phyloP scores from a whole-genome alignment of 2,113 vertebrate species.

The Sardina pilchardus region DNA sequence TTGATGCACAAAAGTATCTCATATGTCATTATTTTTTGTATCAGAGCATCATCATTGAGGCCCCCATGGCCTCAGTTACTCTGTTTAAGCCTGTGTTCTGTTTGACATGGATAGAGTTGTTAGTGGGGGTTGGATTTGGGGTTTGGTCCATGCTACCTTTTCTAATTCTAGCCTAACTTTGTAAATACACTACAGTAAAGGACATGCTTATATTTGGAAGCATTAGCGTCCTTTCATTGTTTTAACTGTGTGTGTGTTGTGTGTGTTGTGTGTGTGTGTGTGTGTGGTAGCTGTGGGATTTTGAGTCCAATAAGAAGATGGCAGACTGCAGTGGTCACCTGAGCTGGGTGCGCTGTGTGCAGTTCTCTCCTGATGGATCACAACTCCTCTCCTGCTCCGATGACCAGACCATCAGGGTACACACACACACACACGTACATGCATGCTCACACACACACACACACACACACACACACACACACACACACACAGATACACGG shows the following conservation, averaged over 20 bases:
- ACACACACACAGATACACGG: no score
- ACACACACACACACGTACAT: background rate
- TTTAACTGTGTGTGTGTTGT: background rate
- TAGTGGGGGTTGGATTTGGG: no score
- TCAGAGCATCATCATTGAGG: no score
- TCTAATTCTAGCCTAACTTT: no score
- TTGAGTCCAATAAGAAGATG: conserved; percentile 81
- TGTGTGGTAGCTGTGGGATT: conserved; percentile 84
- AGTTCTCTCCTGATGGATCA: conserved; percentile 88
- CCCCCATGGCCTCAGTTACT: no score
- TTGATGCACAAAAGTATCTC: no score
- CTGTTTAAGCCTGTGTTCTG: background rate
- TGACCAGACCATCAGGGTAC: conserved; percentile 90
- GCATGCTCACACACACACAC: background rate
- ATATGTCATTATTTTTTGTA: no score
- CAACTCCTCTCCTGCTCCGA: conserved; percentile 92
- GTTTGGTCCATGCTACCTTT: no score
- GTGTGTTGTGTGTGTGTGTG: conserved; percentile 16
- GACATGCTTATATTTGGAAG: no score
- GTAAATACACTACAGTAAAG: no score
- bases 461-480: background rate
- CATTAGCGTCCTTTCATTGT: background rate
- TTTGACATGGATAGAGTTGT: background rate
- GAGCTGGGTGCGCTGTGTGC: conserved; percentile 90
- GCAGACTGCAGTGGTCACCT: conserved; percentile 92